Conservation (phyloP, 1,140 invertebrate genomes). For the Cheumatopsyche charites region DNA sequence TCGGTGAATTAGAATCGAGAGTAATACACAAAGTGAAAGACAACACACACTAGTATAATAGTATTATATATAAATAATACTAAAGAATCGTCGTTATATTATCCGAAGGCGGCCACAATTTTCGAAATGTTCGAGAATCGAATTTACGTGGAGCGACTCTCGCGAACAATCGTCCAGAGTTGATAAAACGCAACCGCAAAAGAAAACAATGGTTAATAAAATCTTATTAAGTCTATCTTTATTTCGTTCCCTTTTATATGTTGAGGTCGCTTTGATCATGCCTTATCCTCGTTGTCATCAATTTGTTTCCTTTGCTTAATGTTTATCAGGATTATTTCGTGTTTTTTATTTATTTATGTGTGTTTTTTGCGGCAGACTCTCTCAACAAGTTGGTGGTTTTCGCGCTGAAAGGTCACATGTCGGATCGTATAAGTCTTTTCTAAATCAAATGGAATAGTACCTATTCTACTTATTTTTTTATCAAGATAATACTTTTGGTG, state of each 20-base stretch:
- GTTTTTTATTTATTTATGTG: no score
- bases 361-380: no score
- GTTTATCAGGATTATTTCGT: not conserved
- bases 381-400: no score
- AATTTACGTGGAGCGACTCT: no score
- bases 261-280: not conserved
- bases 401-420: no score
- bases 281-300: slow-evolving; percentile 1
- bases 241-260: not conserved
- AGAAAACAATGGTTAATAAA: not conserved
- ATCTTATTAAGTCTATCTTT: slow-evolving; percentile 8
- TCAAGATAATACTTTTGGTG: no score
- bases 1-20: not conserved
- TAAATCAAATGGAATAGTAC: no score
- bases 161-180: no score
- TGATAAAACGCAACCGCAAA: not conserved
- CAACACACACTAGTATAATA: not conserved
- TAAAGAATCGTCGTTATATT: not conserved
- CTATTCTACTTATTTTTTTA: no score
- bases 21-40: not conserved
- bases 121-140: no score
- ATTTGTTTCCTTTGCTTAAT: slow-evolving; percentile 8
- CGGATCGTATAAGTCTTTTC: no score
- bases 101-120: no score
- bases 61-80: not conserved